A percentile compares a stretch with the other conserved stretches of the same genome.
These are phyloP conservation scores for Grus americana DNA, from an alignment of 2,113 vertebrate species.

Conservation along the genomic window DNA sequence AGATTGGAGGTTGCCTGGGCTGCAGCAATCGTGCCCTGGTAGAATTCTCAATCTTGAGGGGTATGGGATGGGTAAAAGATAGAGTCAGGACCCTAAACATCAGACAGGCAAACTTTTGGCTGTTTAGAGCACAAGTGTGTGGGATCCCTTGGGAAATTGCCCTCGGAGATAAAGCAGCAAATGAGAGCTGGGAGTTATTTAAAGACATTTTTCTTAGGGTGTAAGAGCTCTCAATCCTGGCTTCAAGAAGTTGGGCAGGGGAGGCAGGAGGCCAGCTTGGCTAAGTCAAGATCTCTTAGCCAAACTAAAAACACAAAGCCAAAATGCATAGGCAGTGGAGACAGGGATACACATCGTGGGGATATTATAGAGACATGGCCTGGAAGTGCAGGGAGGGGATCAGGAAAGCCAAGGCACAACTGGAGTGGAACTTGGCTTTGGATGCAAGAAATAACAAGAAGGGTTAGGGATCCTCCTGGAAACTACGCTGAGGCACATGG, in stretches of 20 bases:
- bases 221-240: not conserved
- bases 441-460: not conserved
- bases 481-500: not conserved
- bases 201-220: not conserved
- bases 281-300: not conserved
- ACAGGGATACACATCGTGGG: not conserved
- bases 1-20: no score
- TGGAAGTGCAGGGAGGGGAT: not conserved
- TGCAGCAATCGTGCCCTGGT: no score
- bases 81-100: no score
- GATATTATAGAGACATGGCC: not conserved
- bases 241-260: not conserved
- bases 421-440: not conserved
- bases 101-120: no score
- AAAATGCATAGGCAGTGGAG: not conserved
- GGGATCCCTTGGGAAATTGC: not conserved
- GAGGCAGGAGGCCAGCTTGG: not conserved
- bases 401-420: not conserved
- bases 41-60: no score
- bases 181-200: not conserved
- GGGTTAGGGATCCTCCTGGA: not conserved
- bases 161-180: not conserved
- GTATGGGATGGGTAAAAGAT: no score
- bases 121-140: not conserved
- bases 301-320: not conserved